Evolutionary conservation across 2,888 invertebrate species (phyloP), one percentile per base, ranked within the genome.

Genomic region (Villa cingulata): DNA sequence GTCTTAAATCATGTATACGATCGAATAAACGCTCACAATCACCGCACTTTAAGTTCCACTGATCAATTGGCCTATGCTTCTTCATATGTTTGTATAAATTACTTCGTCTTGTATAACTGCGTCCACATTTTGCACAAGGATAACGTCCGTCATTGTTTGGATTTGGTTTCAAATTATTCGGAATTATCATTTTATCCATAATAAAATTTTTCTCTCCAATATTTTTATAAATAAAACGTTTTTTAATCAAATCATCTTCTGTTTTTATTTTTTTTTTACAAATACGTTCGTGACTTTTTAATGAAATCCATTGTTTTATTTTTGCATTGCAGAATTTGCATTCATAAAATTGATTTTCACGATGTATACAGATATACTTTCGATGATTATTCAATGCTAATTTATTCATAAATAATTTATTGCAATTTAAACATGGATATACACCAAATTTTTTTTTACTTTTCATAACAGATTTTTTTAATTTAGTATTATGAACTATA

Each of bases 361-460:
- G 48, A 37, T 56, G 54, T 38, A 61, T 58, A 27, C 67, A 67
- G 41, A 66, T 59, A 54, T 63, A 66, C 18, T 60, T 61, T 51
- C 61, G 58, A 36, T 67, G 67, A 51, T 68, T 65, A n/a, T 56
- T 61, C 17, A 68, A 55, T 0, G 61, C 64, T 10, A 62, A 49
- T n/a, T 64, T 62, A 17, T 59, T 58, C 15, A 54, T 52, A 41
- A 66, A 64, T 6, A 58, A 53, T 34, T 60, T 62, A 39, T 55
- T 50, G 45, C 67, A 67, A 43, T 59, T 60, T 12, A 54, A 48
- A 51, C 67, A 67, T 29, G 55, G 57, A 5, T 54, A 36, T 9
- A 16, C 12, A 17, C 39, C 48, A 15, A 44, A 48, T 16, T 45
- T 49, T 18, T 36, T 49, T n/a, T 43, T 47, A 9, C 29, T 27